A percentile compares a stretch with the other conserved stretches of the same genome.
Conservation (phyloP, 1,140 invertebrate genomes). For the Latrodectus geometricus region DNA sequence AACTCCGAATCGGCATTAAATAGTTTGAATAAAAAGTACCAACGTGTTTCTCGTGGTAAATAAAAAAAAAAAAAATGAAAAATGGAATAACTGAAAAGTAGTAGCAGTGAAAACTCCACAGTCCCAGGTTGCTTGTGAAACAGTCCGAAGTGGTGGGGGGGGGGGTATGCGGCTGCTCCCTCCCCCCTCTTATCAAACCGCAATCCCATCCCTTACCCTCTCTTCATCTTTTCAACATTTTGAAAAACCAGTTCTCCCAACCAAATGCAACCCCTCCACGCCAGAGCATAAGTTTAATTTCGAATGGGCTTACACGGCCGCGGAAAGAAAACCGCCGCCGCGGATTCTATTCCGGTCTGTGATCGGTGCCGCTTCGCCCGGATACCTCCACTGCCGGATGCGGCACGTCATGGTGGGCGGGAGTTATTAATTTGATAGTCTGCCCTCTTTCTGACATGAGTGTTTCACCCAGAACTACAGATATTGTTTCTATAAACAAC, state of each 20-base stretch:
- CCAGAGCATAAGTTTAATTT: slow-evolving; percentile 31
- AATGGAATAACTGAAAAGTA: no score
- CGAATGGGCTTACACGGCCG: slow-evolving; percentile 25
- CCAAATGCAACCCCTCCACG: background rate
- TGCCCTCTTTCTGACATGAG: no score
- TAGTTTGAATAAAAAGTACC: no score
- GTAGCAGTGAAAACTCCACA: no score
- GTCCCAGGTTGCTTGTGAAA: no score
- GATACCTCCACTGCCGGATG: slow-evolving; percentile 2
- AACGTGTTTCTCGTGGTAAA: no score
- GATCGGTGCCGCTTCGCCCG: background rate
- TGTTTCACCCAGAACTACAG: no score
- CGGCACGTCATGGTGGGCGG: background rate
- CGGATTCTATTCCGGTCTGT: slow-evolving; percentile 12
- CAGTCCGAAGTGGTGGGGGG: background rate
- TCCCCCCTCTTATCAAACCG: background rate
- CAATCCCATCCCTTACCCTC: background rate
- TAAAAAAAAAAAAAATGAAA: no score
- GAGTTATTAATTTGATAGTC: no score
- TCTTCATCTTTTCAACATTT: slow-evolving; percentile 4
- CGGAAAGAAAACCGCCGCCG: slow-evolving; percentile 24
- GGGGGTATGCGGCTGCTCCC: background rate
- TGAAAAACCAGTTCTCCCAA: slow-evolving; percentile 29
- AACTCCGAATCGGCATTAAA: no score
- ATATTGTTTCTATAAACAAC: no score